Conservation (phyloP, 2,113 vertebrate species). For the Salvelinus alpinus region DNA sequence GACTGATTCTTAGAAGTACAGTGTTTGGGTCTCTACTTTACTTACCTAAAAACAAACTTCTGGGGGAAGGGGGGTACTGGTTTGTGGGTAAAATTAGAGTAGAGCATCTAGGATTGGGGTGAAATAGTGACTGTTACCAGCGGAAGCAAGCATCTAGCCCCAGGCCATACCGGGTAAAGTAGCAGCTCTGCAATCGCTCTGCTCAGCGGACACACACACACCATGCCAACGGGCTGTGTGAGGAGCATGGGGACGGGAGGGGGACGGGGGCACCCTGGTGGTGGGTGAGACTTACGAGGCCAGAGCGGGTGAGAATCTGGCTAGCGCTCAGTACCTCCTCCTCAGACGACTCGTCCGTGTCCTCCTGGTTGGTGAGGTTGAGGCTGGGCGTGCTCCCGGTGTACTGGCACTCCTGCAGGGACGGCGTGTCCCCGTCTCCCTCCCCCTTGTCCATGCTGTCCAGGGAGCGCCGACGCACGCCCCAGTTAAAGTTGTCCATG, state of each 20-base stretch:
- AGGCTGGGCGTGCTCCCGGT: conserved; percentile 94
- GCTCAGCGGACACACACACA: conserved; percentile 41
- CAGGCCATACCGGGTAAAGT: conserved; percentile 28
- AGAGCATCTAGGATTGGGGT: conserved; percentile 11
- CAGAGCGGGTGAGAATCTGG: conserved; percentile 90
- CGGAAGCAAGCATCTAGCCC: conserved; percentile 72
- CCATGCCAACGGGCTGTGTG: conserved; percentile 66
- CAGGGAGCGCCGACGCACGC: conserved; percentile 92
- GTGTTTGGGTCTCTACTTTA: conserved; percentile 12
- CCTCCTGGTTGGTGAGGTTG: conserved; percentile 96
- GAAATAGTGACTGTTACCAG: conserved; percentile 58
- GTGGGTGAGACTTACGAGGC: conserved; percentile 81
- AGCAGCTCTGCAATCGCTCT: neutral
- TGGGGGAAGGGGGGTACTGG: neutral
- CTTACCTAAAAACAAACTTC: conserved; percentile 24
- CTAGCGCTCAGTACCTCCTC: conserved; percentile 96
- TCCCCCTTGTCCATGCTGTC: conserved; percentile 99
- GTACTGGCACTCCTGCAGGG: conserved; percentile 93
- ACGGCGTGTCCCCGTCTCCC: conserved; percentile 95
- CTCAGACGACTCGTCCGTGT: conserved; percentile 97
- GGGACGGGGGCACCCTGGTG: conserved; percentile 29
- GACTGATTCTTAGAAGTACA: neutral
- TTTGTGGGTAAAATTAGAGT: conserved; percentile 6
- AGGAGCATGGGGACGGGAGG: conserved; percentile 17
- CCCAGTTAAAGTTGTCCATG: conserved; percentile 99